phyloP scores from a whole-genome alignment of 2,888 invertebrate genomes.

The Amiota communis region DNA sequence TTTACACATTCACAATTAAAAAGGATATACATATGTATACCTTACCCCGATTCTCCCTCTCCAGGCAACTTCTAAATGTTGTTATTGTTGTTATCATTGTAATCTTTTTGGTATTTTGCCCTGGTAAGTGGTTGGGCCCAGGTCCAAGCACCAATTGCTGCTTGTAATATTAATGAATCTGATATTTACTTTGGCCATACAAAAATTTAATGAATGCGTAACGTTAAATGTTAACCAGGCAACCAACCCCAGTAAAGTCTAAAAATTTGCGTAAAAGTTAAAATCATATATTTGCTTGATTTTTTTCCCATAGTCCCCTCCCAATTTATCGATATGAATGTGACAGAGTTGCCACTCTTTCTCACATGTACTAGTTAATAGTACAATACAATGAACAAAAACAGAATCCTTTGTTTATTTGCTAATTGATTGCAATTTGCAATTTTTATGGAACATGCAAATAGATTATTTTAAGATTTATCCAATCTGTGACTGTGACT shows the following conservation, averaged over 20 bases:
- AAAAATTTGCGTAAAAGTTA: too few relatives aligned
- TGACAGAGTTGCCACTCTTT: too few relatives aligned
- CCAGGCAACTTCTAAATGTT: not conserved
- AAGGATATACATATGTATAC: slow-evolving; percentile 46
- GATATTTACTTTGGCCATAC: slow-evolving; percentile 16
- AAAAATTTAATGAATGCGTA: slow-evolving; percentile 21
- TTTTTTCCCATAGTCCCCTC: too few relatives aligned
- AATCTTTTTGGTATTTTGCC: slow-evolving; percentile 22
- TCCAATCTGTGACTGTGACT: not conserved
- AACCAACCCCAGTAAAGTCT: too few relatives aligned
- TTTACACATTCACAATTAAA: slow-evolving; percentile 63
- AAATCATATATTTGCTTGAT: too few relatives aligned
- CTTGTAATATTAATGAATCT: slow-evolving; percentile 62
- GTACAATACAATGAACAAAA: too few relatives aligned
- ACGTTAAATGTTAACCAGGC: too few relatives aligned
- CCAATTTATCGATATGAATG: too few relatives aligned
- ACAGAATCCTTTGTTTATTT: slow-evolving; percentile 42
- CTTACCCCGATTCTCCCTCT: not conserved
- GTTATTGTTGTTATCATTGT: slow-evolving; percentile 52
- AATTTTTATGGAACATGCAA: slow-evolving; percentile 60
- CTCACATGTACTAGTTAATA: too few relatives aligned
- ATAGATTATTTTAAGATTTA: slow-evolving; percentile 24
- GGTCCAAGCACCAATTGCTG: too few relatives aligned
- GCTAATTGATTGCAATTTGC: slow-evolving; percentile 73
- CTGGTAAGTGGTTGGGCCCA: slow-evolving; percentile 6